Percentiles rank a stretch among this genome's conserved stretches.
Evolutionary conservation across 2,888 invertebrate genomes (phyloP).

Genomic region (Oscheius myriophilus): DNA sequence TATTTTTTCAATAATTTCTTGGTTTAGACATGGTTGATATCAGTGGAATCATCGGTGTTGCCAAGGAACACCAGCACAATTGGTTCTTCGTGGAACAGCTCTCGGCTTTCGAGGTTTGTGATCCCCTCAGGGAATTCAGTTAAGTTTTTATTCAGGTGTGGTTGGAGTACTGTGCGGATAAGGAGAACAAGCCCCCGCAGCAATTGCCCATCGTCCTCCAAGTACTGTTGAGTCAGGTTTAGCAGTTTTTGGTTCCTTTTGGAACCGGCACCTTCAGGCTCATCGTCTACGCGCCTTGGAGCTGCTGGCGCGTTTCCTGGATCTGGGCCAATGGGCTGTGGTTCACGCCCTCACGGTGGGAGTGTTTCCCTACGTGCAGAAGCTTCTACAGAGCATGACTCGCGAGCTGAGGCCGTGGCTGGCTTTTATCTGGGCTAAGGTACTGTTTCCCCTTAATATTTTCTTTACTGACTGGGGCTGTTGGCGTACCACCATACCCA

Average conservation of each 20-base stretch:
- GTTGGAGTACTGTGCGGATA: slow-evolving; percentile 83
- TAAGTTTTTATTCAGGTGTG: slow-evolving; percentile 74
- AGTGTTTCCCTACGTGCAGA: slow-evolving; percentile 94
- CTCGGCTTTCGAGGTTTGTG: slow-evolving; percentile 84
- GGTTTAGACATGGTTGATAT: slow-evolving; percentile 24
- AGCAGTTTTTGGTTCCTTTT: neutral
- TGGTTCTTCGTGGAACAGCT: slow-evolving; percentile 97
- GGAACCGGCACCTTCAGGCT: slow-evolving; percentile 75
- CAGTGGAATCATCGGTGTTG: slow-evolving; percentile 11
- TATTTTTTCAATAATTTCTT: neutral
- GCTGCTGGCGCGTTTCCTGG: slow-evolving; percentile 88
- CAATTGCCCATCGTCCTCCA: slow-evolving; percentile 97
- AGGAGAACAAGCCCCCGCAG: slow-evolving; percentile 83
- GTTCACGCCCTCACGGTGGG: slow-evolving; percentile 85
- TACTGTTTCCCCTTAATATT: neutral
- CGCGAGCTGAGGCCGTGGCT: slow-evolving; percentile 88
- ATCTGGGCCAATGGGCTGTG: slow-evolving; percentile 94
- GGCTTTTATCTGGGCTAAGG: slow-evolving; percentile 97
- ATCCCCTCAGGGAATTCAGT: slow-evolving; percentile 77
- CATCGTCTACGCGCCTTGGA: slow-evolving; percentile 94
- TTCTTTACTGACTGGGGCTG: too few relatives aligned
- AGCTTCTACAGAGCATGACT: slow-evolving; percentile 83
- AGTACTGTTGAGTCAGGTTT: slow-evolving; percentile 73
- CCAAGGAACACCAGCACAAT: slow-evolving; percentile 72
- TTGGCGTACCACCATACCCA: too few relatives aligned